Evolutionary conservation across 2,113 vertebrate genomes (phyloP).

Genomic region (Nannobrachium achirus): DNA sequence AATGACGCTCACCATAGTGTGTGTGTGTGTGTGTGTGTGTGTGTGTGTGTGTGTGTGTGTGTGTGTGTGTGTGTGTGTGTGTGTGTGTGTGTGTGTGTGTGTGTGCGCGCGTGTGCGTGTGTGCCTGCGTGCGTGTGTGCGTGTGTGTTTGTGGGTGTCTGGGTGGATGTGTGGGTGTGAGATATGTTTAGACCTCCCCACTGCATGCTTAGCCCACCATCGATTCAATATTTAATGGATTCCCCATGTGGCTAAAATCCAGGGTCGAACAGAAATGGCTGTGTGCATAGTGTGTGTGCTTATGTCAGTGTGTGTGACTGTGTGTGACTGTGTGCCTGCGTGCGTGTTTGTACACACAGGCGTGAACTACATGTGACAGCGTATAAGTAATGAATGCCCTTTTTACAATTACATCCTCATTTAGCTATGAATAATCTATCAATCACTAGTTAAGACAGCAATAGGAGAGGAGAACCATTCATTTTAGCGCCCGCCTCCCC

Average conservation of each 20-base stretch:
- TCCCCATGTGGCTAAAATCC: slow-evolving; percentile 16
- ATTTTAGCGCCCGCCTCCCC: too few relatives aligned
- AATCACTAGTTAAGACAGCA: slow-evolving; percentile 38
- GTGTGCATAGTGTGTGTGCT: background rate
- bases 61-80: slow-evolving; percentile 28
- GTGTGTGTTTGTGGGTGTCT: background rate
- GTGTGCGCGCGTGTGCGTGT: background rate
- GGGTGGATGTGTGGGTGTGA: too few relatives aligned
- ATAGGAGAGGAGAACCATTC: background rate
- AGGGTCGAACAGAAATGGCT: too few relatives aligned
- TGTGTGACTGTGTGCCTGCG: slow-evolving; percentile 6
- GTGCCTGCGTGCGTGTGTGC: slow-evolving; percentile 11
- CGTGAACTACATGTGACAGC: background rate
- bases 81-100: slow-evolving; percentile 1
- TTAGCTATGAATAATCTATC: slow-evolving; percentile 47
- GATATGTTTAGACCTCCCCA: slow-evolving; percentile 54
- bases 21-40: background rate
- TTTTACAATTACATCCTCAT: slow-evolving; percentile 29
- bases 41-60: slow-evolving; percentile 10
- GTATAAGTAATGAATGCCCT: slow-evolving; percentile 23
- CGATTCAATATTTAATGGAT: slow-evolving; percentile 61
- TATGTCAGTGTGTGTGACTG: background rate
- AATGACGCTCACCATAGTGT: slow-evolving; percentile 30
- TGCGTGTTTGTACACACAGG: background rate
- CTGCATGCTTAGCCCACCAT: slow-evolving; percentile 26